Evolutionary conservation across 2,888 invertebrate genomes (phyloP), one percentile per base, ranked within the genome.

Genomic region (Julus scanicus): DNA sequence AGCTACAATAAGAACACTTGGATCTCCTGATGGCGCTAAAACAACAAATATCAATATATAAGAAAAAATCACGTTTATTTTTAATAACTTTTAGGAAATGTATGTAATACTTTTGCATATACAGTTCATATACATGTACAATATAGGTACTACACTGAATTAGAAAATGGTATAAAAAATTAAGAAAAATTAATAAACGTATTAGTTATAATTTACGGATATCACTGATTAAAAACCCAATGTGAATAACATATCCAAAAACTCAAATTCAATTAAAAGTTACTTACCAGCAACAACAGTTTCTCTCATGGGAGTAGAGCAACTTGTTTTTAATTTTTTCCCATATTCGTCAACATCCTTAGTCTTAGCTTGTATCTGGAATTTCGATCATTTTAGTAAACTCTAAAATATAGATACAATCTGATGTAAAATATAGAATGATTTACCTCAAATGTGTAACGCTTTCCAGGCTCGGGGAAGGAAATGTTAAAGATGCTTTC

Each of bases 341-440:
- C 85, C 85, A n/a, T 20, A 13, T 13, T 13, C 11, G 1, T 4
- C 4, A 49, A 85, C 44, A 4, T 85, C 11, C 85, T 15, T 0
- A 11, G 44, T 85, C 48, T 85, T 85, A 44, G 85, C 85, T 85
- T 29, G 44, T 44, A 85, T 85, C 85, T 85, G 29, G 2, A 85
- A 48, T 20, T 85, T 37, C 29, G 37, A 80, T 13, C 29, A 71
- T 9, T 20, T 11, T 9, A 11, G 8, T 20, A 29, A 71, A 71
- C 11, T 1, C 20, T 6, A 37, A 1, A 80, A 15, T 8, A 80
- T 8, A 44, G 15, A 80, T 15, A 37, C 11, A 53, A 4, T 9
- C 8, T 29, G n/a, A 29, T 29, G 29, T 29, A 11, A 37, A 13
- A 80, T 37, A 13, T 2, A 37, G 80, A 2, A 2, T 80, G 37